Percentiles rank a stretch among this genome's conserved stretches.
These are phyloP conservation scores for Anolis sagrei DNA, from an alignment of 2,113 vertebrate species.

Conservation along the genomic window DNA sequence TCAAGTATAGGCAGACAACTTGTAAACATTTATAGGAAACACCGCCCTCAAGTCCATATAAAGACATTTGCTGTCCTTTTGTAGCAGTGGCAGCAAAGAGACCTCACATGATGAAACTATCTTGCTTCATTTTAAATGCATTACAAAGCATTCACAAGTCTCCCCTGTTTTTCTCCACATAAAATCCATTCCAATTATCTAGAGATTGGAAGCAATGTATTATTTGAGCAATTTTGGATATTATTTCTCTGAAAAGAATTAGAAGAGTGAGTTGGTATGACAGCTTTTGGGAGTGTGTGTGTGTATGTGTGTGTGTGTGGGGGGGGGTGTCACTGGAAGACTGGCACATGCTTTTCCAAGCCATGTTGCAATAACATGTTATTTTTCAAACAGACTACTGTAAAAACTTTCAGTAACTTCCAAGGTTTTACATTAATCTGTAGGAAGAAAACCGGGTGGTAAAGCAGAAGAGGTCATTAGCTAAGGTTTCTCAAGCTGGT, in stretches of 20 bases:
- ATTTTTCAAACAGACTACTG: no score
- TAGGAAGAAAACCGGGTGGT: neutral
- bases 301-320: no score
- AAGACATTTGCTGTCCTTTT: slow-evolving; percentile 64
- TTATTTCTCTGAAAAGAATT: no score
- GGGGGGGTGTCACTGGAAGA: no score
- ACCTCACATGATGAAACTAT: slow-evolving; percentile 44
- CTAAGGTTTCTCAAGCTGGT: slow-evolving; percentile 29
- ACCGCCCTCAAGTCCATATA: slow-evolving; percentile 63
- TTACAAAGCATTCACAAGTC: slow-evolving; percentile 40
- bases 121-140: slow-evolving; percentile 50
- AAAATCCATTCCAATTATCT: slow-evolving; percentile 16
- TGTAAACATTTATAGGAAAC: slow-evolving; percentile 69
- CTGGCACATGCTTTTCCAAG: no score
- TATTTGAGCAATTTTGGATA: no score
- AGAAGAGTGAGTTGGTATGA: no score
- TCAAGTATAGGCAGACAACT: slow-evolving; percentile 41
- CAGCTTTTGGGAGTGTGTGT: no score
- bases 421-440: neutral
- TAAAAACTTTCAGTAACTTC: no score
- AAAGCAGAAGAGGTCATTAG: neutral
- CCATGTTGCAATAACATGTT: no score
- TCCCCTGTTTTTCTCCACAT: slow-evolving; percentile 41
- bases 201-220: no score
- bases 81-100: slow-evolving; percentile 30